phyloP scores from a whole-genome alignment of 23 tunicate genomes.

The Trididemnum miniatum region DNA sequence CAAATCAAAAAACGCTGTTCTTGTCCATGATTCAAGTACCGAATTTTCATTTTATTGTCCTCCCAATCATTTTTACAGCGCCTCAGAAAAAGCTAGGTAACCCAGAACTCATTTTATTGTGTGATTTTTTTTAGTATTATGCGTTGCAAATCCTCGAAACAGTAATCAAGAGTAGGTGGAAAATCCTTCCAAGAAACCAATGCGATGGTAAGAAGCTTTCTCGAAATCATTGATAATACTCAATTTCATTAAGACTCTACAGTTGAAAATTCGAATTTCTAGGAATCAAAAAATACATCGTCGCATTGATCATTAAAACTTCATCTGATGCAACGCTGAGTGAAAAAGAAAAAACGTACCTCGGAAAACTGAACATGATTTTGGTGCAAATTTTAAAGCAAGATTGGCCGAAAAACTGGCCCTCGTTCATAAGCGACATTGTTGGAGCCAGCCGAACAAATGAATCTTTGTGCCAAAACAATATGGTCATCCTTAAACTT shows the following conservation, averaged over 20 bases:
- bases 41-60: too few relatives aligned
- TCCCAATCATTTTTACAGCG: too few relatives aligned
- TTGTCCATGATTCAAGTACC: too few relatives aligned
- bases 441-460: slow-evolving; percentile 95
- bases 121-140: slow-evolving; percentile 90
- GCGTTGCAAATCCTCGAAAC: slow-evolving; percentile 97
- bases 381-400: slow-evolving; percentile 98
- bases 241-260: too few relatives aligned
- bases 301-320: slow-evolving; percentile 82
- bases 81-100: too few relatives aligned
- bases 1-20: too few relatives aligned
- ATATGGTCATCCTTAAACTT: slow-evolving; percentile 93
- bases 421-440: slow-evolving; percentile 95
- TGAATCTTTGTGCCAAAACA: slow-evolving; percentile 95
- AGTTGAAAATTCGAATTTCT: too few relatives aligned
- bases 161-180: slow-evolving; percentile 97
- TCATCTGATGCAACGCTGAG: slow-evolving; percentile 79
- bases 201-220: slow-evolving; percentile 78
- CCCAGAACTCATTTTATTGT: too few relatives aligned
- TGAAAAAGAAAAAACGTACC: slow-evolving; percentile 93
- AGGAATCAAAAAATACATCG: slow-evolving; percentile 97
- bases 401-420: slow-evolving; percentile 99
- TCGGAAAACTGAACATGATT: slow-evolving; percentile 95
- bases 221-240: too few relatives aligned
- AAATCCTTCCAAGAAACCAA: slow-evolving; percentile 95